These are phyloP conservation scores for Bombus pascuorum DNA, from an alignment of 1,140 invertebrate species.

Conservation along the genomic window DNA sequence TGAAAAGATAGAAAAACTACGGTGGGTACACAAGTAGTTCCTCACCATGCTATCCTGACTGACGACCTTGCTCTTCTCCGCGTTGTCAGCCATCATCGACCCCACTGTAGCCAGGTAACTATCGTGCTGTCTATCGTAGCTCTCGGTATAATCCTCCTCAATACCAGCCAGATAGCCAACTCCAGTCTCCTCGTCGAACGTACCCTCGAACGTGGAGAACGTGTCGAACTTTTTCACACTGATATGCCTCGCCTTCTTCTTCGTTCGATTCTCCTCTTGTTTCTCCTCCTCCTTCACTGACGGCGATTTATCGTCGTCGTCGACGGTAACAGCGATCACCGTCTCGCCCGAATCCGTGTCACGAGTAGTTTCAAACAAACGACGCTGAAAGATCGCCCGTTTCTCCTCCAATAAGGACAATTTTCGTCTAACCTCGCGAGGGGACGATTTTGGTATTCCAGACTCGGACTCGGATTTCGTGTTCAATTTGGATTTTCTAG, in stretches of 20 bases:
- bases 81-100: conserved; percentile 55
- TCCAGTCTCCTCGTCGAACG: conserved; percentile 76
- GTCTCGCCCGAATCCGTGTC: conserved; percentile 69
- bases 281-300: neutral
- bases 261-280: conserved; percentile 41
- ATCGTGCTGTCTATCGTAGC: conserved; percentile 56
- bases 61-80: conserved; percentile 67
- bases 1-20: neutral
- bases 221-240: conserved; percentile 79
- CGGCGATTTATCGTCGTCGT: conserved; percentile 31
- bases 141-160: conserved; percentile 71
- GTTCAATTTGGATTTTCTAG: conserved; percentile 56
- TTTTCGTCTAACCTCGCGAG: conserved; percentile 70
- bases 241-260: conserved; percentile 73
- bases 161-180: conserved; percentile 73
- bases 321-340: conserved; percentile 63
- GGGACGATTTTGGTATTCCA: conserved; percentile 60
- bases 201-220: conserved; percentile 77
- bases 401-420: conserved; percentile 72
- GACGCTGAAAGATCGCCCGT: conserved; percentile 75
- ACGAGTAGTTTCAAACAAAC: conserved; percentile 67
- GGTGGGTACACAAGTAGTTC: neutral
- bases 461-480: conserved; percentile 71
- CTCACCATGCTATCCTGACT: conserved; percentile 73
- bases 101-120: conserved; percentile 58